phyloP scores from a whole-genome alignment of 2,797 vertebrate genomes.

The Glyptemys insculpta region DNA sequence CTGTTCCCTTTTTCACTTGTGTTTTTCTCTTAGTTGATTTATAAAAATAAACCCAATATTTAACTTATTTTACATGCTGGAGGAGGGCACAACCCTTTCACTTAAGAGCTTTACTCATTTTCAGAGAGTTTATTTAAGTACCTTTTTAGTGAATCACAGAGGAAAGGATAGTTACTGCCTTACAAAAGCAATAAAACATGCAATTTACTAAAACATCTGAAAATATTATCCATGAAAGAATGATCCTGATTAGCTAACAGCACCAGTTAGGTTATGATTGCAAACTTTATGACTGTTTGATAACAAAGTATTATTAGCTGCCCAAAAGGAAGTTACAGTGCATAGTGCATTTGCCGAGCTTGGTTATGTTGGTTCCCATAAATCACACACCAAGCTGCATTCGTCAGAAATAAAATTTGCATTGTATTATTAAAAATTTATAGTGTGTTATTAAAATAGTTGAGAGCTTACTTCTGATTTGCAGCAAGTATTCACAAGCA shows the following conservation, averaged over 20 bases:
- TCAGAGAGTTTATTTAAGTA: background rate
- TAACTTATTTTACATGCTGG: background rate
- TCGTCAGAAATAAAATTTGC: constrained; percentile 26
- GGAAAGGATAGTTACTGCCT: background rate
- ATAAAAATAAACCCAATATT: constrained; percentile 24
- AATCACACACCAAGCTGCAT: constrained; percentile 39
- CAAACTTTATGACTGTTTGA: constrained; percentile 55
- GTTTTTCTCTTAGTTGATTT: background rate
- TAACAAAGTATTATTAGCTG: constrained; percentile 44
- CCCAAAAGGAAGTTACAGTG: constrained; percentile 14
- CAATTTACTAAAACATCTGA: constrained; percentile 44
- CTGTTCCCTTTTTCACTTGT: background rate
- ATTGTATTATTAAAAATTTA: constrained; percentile 21
- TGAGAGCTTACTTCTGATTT: constrained; percentile 1
- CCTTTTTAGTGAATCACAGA: background rate
- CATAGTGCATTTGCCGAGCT: constrained; percentile 25
- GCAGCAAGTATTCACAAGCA: background rate
- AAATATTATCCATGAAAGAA: constrained; percentile 66
- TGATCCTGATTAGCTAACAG: constrained; percentile 62
- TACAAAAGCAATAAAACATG: constrained; percentile 63
- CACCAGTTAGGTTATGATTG: constrained; percentile 29
- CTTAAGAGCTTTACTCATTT: background rate
- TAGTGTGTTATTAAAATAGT: background rate
- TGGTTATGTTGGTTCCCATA: constrained; percentile 14
- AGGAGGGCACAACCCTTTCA: background rate